phyloP scores from a whole-genome alignment of 2,797 vertebrate genomes.

The Characodon lateralis region DNA sequence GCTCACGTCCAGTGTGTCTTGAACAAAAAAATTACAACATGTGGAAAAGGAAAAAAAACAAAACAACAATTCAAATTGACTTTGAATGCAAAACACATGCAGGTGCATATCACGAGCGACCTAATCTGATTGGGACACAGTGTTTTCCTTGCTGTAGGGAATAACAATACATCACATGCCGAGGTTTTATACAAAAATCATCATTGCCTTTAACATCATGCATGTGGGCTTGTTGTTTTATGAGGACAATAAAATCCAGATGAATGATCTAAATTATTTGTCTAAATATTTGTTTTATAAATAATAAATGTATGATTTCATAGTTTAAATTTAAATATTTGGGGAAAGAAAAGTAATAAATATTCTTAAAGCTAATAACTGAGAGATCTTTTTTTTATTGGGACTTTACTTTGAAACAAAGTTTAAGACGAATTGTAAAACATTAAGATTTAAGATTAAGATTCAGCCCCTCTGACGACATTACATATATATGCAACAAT shows the following conservation, averaged over 20 bases:
- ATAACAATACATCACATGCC: conserved; percentile 30
- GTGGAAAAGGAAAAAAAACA: conserved; percentile 2
- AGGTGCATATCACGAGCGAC: conserved; percentile 40
- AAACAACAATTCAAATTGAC: conserved; percentile 29
- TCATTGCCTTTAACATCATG: conserved; percentile 51
- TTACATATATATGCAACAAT: conserved; percentile 12
- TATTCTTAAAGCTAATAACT: conserved; percentile 47
- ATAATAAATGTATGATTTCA: conserved; percentile 36
- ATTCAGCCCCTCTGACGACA: conserved; percentile 38
- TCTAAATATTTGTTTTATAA: conserved; percentile 39
- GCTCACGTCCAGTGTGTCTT: conserved; percentile 57
- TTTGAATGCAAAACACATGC: conserved; percentile 24
- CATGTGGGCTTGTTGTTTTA: conserved; percentile 22
- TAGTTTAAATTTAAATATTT: conserved; percentile 59
- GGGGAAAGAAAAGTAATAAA: conserved; percentile 48
- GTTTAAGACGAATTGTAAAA: conserved; percentile 21
- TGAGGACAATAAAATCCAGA: conserved; percentile 1
- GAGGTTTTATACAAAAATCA: conserved; percentile 56
- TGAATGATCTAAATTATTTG: conserved; percentile 15
- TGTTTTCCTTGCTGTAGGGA: conserved; percentile 39
- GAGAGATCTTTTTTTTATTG: conserved; percentile 9
- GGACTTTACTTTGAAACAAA: conserved; percentile 14
- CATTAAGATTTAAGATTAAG: conserved; percentile 1
- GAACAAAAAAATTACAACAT: conserved; percentile 34
- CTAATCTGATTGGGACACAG: conserved; percentile 39